Conservation (phyloP, 2,888 invertebrate genomes). For the Apocheima hispidaria region DNA sequence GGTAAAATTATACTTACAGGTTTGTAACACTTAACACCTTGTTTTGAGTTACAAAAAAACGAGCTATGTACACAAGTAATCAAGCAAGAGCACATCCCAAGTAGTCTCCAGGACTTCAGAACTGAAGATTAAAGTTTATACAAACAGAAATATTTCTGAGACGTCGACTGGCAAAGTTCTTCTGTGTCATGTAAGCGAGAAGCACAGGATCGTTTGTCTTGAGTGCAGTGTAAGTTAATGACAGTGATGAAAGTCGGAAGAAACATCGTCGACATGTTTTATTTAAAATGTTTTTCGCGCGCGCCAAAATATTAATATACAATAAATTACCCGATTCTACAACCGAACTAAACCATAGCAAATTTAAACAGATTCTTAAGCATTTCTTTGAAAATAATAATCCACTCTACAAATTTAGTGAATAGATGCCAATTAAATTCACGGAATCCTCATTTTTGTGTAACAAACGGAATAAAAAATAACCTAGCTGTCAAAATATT, state of each 20-base stretch:
- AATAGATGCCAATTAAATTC: too few species aligned
- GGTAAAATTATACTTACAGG: background rate
- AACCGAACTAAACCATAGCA: too few species aligned
- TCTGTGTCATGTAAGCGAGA: conserved; percentile 81
- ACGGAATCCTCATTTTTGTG: too few species aligned
- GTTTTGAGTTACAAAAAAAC: background rate
- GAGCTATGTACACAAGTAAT: conserved; percentile 37
- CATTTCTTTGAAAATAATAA: too few species aligned
- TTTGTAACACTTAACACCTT: background rate
- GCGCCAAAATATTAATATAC: too few species aligned
- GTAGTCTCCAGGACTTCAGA: conserved; percentile 37
- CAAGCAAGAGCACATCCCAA: conserved; percentile 37
- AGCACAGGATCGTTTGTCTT: conserved; percentile 76
- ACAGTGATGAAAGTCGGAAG: background rate
- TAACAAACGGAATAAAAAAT: too few species aligned
- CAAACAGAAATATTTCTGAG: conserved; percentile 74
- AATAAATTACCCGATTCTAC: too few species aligned
- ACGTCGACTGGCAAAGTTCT: conserved; percentile 70
- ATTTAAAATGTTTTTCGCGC: too few species aligned
- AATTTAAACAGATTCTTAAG: too few species aligned
- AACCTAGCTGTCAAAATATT: too few species aligned
- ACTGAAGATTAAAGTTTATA: conserved; percentile 64
- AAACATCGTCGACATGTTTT: background rate
- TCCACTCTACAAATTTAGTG: too few species aligned
- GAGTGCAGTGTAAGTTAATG: conserved; percentile 10